Percentiles rank a stretch among this genome's conserved stretches.
These are phyloP conservation scores for Hirundo rustica DNA, from an alignment of 2,797 vertebrate genomes.

Conservation along the genomic window DNA sequence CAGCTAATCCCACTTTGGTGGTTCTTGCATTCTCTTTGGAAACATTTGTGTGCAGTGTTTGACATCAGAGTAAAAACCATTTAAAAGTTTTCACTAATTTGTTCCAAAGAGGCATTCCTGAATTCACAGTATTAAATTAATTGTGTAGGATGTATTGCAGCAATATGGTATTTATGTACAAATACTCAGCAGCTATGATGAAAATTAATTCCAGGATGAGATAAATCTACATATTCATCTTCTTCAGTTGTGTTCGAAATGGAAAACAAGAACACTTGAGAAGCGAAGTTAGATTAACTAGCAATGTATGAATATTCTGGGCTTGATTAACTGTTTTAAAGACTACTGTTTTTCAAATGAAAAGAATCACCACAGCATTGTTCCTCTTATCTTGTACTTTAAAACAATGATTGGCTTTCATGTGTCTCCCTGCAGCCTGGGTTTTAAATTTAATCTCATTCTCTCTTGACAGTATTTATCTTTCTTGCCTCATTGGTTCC, in stretches of 20 bases:
- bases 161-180: constrained; percentile 18
- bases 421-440: background rate
- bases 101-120: background rate
- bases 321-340: constrained; percentile 10
- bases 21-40: background rate
- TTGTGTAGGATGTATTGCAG: background rate
- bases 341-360: background rate
- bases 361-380: background rate
- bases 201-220: constrained; percentile 52
- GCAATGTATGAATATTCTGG: constrained; percentile 16
- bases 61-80: background rate
- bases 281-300: constrained; percentile 19
- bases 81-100: background rate
- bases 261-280: background rate
- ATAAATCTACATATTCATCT: constrained; percentile 37
- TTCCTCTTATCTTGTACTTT: background rate
- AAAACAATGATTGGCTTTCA: background rate
- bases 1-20: background rate
- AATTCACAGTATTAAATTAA: background rate
- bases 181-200: constrained; percentile 22
- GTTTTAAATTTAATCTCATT: constrained; percentile 36
- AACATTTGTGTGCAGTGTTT: background rate
- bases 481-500: constrained; percentile 35
- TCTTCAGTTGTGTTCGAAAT: background rate
- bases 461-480: constrained; percentile 23